A percentile compares a stretch with the other conserved stretches of the same genome.
These are phyloP conservation scores for Choristoneura rosaceana DNA, from an alignment of 2,888 invertebrate species.

Conservation along the genomic window DNA sequence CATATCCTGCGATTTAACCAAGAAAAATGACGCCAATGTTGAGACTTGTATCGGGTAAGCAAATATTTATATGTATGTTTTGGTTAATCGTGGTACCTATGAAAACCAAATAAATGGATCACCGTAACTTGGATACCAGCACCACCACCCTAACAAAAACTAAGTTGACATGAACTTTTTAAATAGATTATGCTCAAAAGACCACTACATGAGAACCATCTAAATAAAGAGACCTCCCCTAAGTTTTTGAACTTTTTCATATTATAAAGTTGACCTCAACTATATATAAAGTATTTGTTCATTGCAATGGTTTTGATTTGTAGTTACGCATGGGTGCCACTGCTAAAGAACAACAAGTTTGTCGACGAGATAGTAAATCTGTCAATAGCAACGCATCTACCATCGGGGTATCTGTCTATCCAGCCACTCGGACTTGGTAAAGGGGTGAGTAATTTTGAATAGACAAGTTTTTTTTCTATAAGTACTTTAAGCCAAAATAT, in stretches of 20 bases:
- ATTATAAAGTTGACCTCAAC: no score
- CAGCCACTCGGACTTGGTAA: slow-evolving; percentile 95
- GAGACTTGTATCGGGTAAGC: slow-evolving; percentile 93
- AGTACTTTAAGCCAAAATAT: neutral
- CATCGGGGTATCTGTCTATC: slow-evolving; percentile 95
- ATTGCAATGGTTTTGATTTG: slow-evolving; percentile 9
- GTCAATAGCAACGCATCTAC: slow-evolving; percentile 95
- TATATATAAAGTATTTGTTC: neutral
- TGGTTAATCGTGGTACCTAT: no score
- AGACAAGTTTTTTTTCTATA: no score
- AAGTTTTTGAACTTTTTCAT: no score
- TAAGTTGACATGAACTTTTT: no score
- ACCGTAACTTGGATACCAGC: no score
- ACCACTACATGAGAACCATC: no score
- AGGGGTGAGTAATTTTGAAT: slow-evolving; percentile 88
- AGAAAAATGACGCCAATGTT: slow-evolving; percentile 90
- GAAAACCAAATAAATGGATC: no score
- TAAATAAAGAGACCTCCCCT: no score
- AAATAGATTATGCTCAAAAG: no score
- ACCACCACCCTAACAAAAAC: no score
- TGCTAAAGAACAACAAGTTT: slow-evolving; percentile 93
- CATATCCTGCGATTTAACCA: slow-evolving; percentile 95
- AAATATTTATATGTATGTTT: neutral
- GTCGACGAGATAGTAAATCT: slow-evolving; percentile 92
- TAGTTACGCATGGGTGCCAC: slow-evolving; percentile 95